Conservation (phyloP, 2,888 invertebrate genomes). For the Orthosia gothica region DNA sequence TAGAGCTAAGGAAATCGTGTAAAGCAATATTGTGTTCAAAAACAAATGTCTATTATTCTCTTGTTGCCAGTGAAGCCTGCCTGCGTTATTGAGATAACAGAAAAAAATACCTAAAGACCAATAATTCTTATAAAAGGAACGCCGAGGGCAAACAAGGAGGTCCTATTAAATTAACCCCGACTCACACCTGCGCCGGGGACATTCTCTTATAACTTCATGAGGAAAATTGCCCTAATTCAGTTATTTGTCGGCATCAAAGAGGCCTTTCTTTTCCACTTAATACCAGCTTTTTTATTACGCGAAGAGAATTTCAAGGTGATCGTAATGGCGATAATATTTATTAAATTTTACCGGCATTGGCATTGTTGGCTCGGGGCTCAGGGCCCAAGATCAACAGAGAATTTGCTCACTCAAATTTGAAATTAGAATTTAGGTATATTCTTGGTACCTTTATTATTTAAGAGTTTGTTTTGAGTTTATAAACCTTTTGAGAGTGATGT, state of each 20-base stretch:
- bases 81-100: slow-evolving; percentile 17
- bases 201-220: slow-evolving; percentile 37
- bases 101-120: slow-evolving; percentile 37
- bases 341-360: slow-evolving; percentile 28
- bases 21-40: not conserved
- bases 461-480: slow-evolving; percentile 12
- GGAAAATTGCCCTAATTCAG: slow-evolving; percentile 59
- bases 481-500: not conserved
- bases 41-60: slow-evolving; percentile 3
- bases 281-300: slow-evolving; percentile 41
- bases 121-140: slow-evolving; percentile 34
- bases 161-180: slow-evolving; percentile 46
- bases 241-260: slow-evolving; percentile 56
- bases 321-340: slow-evolving; percentile 37
- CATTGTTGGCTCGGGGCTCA: slow-evolving; percentile 1
- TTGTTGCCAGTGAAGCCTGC: not conserved
- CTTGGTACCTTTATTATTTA: not conserved
- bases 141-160: slow-evolving; percentile 34
- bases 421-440: slow-evolving; percentile 17
- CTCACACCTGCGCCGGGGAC: slow-evolving; percentile 53
- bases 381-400: slow-evolving; percentile 15
- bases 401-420: slow-evolving; percentile 18
- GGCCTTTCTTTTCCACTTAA: slow-evolving; percentile 38
- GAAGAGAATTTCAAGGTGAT: slow-evolving; percentile 31
- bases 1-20: not conserved